Evolutionary conservation across 2,113 vertebrate genomes (phyloP).

Genomic region (Calidris pugnax): DNA sequence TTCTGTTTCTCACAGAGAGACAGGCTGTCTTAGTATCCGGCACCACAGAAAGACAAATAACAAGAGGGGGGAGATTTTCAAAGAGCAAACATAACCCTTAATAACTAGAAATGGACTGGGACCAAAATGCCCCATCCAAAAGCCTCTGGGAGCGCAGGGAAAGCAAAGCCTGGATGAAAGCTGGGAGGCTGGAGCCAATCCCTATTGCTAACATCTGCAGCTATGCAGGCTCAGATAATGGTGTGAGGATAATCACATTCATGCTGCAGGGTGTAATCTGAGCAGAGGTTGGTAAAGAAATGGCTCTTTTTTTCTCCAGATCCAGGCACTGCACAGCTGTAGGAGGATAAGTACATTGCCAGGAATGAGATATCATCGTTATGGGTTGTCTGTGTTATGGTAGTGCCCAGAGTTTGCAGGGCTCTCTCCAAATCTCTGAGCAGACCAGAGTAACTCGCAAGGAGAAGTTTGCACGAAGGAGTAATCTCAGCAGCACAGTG

Average conservation of each 20-base stretch:
- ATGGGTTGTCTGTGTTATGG: background rate
- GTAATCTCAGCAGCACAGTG: background rate
- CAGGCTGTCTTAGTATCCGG: background rate
- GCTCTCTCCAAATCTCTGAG: background rate
- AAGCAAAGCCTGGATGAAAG: slow-evolving; percentile 16
- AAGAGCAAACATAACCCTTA: slow-evolving; percentile 1
- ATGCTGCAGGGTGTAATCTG: slow-evolving; percentile 1
- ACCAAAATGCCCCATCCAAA: background rate
- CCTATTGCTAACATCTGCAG: slow-evolving; percentile 36
- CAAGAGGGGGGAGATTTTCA: background rate
- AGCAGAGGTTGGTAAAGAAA: slow-evolving; percentile 7
- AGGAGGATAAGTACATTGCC: background rate
- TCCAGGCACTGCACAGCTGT: background rate
- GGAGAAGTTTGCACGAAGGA: background rate
- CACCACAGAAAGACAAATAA: slow-evolving; percentile 18
- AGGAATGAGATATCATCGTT: background rate
- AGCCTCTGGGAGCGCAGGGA: background rate
- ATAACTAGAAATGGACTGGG: slow-evolving; percentile 2
- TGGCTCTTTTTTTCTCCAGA: background rate
- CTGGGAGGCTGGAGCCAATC: background rate
- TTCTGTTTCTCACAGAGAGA: background rate
- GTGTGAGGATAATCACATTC: background rate
- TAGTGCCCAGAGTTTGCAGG: background rate
- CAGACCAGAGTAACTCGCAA: background rate
- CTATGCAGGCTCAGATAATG: slow-evolving; percentile 30